Percentiles rank a stretch among this genome's conserved stretches.
These are phyloP conservation scores for Euschistus heros DNA, from an alignment of 1,140 invertebrate species.

Conservation along the genomic window DNA sequence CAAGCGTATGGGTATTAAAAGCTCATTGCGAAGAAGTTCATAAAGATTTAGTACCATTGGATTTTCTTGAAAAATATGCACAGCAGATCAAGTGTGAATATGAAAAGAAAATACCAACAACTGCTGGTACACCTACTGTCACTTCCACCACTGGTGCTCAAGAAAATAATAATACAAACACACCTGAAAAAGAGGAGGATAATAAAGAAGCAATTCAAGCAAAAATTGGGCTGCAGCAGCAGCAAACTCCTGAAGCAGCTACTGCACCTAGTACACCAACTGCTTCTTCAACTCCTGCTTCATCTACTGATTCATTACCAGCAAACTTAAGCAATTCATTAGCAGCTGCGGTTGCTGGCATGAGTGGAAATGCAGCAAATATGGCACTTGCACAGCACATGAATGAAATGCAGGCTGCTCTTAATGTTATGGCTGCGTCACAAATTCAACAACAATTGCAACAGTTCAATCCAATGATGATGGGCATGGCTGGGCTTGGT, in stretches of 20 bases:
- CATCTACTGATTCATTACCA: constrained; percentile 48
- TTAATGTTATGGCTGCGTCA: constrained; percentile 67
- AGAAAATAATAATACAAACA: constrained; percentile 33
- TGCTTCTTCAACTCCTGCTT: constrained; percentile 47
- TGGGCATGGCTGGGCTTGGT: constrained; percentile 47
- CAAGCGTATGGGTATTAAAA: constrained; percentile 90
- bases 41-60: constrained; percentile 75
- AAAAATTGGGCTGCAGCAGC: constrained; percentile 32
- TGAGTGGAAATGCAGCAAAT: constrained; percentile 24
- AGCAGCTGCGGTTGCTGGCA: constrained; percentile 30
- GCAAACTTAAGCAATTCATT: constrained; percentile 37
- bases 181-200: constrained; percentile 46
- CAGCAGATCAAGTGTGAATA: constrained; percentile 80
- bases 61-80: constrained; percentile 82
- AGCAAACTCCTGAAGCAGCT: constrained; percentile 39
- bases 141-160: constrained; percentile 24
- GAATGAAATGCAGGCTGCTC: constrained; percentile 71
- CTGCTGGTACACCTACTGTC: constrained; percentile 36
- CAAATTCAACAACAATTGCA: constrained; percentile 75
- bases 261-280: constrained; percentile 50
- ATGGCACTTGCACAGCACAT: constrained; percentile 63
- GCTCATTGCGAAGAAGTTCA: constrained; percentile 93
- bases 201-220: constrained; percentile 37
- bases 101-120: constrained; percentile 64
- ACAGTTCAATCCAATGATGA: constrained; percentile 70